Conservation (phyloP, 2,888 invertebrate genomes). For the Scaptomyza flava region DNA sequence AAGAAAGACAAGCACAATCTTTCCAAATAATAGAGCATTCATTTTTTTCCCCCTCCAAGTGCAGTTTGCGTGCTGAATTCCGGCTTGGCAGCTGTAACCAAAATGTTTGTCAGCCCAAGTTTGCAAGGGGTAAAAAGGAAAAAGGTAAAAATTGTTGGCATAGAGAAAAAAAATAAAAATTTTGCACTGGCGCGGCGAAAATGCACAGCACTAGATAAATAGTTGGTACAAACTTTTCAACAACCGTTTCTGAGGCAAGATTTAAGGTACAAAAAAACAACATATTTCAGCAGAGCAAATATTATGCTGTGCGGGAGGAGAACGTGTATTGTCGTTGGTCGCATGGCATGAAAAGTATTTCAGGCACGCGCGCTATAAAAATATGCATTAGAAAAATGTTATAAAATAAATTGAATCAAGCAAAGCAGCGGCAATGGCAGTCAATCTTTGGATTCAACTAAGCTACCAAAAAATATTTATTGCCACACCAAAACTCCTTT, state of each 20-base stretch:
- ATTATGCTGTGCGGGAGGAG: slow-evolving; percentile 15
- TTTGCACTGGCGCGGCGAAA: slow-evolving; percentile 36
- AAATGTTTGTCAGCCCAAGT: slow-evolving; percentile 71
- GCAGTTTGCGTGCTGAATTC: slow-evolving; percentile 27
- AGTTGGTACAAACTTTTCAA: slow-evolving; percentile 67
- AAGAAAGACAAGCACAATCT: neutral
- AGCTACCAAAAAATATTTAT: slow-evolving; percentile 51
- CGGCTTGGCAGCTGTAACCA: slow-evolving; percentile 52
- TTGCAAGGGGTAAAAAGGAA: slow-evolving; percentile 26
- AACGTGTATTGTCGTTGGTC: neutral
- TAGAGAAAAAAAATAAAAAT: slow-evolving; percentile 45
- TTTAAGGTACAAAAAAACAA: slow-evolving; percentile 51
- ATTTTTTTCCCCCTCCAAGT: neutral
- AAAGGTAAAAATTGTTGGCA: slow-evolving; percentile 57
- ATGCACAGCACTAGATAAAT: slow-evolving; percentile 70
- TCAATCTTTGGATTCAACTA: slow-evolving; percentile 52
- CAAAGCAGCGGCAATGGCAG: slow-evolving; percentile 49
- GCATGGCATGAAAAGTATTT: slow-evolving; percentile 49
- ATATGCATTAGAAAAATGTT: slow-evolving; percentile 77
- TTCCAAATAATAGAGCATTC: neutral
- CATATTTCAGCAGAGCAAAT: slow-evolving; percentile 47
- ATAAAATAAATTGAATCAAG: slow-evolving; percentile 76
- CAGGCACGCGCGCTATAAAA: slow-evolving; percentile 68
- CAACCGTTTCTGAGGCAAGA: slow-evolving; percentile 42
- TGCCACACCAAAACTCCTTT: slow-evolving; percentile 18